These are phyloP conservation scores for Apotomis betuletana DNA, from an alignment of 2,888 invertebrate genomes.

Conservation along the genomic window DNA sequence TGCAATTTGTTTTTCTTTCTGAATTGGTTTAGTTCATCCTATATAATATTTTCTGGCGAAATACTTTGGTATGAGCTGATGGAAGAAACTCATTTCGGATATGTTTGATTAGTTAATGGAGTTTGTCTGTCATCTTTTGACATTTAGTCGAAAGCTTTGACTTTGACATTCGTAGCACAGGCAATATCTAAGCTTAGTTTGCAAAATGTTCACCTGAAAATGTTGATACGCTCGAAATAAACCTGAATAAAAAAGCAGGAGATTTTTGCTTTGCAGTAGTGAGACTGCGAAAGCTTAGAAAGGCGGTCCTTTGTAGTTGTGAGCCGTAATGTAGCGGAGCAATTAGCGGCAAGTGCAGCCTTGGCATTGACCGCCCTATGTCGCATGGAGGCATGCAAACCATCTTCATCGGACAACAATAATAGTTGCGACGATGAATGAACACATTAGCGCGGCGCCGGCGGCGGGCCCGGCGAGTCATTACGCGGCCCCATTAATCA, in stretches of 20 bases:
- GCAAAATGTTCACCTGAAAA: background rate
- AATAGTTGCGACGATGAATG: conserved; percentile 81
- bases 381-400: conserved; percentile 76
- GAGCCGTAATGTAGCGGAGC: conserved; percentile 58
- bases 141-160: no score
- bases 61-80: no score
- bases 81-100: no score
- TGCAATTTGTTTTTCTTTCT: no score
- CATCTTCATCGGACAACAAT: conserved; percentile 75
- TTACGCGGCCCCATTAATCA: conserved; percentile 83
- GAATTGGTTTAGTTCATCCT: no score
- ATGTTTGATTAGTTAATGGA: no score
- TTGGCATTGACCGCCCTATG: conserved; percentile 81
- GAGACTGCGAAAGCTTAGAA: conserved; percentile 2
- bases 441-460: conserved; percentile 75
- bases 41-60: no score
- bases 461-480: conserved; percentile 71
- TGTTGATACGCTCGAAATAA: background rate
- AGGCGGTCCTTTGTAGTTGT: conserved; percentile 2
- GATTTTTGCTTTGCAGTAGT: background rate
- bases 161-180: no score
- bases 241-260: background rate
- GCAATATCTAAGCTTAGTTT: no score
- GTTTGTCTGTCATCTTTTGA: no score
- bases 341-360: conserved; percentile 77